phyloP scores from a whole-genome alignment of 2,113 vertebrate genomes.

The Gopherus evgoodei region DNA sequence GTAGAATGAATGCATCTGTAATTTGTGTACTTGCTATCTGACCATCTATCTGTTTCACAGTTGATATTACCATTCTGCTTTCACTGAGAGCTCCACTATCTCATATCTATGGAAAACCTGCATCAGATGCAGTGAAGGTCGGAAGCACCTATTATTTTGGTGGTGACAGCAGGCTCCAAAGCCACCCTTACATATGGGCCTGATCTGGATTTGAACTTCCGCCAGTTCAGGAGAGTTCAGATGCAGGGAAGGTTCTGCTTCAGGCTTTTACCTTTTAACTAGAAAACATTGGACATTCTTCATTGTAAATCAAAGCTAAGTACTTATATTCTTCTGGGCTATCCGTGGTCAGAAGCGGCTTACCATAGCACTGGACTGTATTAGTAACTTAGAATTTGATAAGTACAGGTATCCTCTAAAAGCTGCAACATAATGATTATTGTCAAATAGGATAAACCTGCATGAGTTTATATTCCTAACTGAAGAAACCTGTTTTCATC shows the following conservation, averaged over 20 bases:
- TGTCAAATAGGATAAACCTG: conserved; percentile 15
- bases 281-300: background rate
- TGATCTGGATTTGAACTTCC: background rate
- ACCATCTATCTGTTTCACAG: background rate
- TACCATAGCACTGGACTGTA: background rate
- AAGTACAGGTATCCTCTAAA: background rate
- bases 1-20: background rate
- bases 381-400: conserved; percentile 10
- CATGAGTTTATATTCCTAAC: background rate
- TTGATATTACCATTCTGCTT: background rate
- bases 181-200: background rate
- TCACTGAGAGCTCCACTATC: background rate
- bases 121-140: background rate
- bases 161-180: background rate
- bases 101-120: background rate
- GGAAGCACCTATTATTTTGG: background rate
- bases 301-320: background rate
- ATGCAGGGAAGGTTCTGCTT: background rate
- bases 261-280: fast-evolving
- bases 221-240: background rate
- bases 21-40: background rate
- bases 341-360: background rate
- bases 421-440: background rate
- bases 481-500: conserved; percentile 34
- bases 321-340: background rate